These are phyloP conservation scores for Drosophila cardini DNA, from an alignment of 1,140 invertebrate genomes.

Conservation along the genomic window DNA sequence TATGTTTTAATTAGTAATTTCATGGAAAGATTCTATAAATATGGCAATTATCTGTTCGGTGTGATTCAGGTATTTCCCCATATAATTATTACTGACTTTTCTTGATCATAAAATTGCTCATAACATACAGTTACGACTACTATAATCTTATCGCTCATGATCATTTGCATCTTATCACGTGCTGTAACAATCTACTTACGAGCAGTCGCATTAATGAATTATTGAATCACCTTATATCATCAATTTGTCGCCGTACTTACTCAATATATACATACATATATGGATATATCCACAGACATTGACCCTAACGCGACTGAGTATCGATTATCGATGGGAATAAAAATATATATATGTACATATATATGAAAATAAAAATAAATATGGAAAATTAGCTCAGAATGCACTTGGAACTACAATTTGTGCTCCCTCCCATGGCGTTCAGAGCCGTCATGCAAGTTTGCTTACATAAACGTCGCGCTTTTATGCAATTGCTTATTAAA, in stretches of 20 bases:
- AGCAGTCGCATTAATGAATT: constrained; percentile 32
- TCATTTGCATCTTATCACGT: constrained; percentile 44
- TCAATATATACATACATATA: neutral
- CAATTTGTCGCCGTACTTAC: constrained; percentile 17
- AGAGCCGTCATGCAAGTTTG: constrained; percentile 46
- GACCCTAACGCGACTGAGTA: constrained; percentile 4
- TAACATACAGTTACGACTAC: neutral
- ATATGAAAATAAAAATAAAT: neutral
- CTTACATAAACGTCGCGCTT: constrained; percentile 71
- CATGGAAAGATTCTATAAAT: constrained; percentile 27
- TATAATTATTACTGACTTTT: constrained; percentile 27
- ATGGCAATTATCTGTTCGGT: constrained; percentile 2
- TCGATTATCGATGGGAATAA: constrained; percentile 34
- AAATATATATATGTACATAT: constrained; percentile 1
- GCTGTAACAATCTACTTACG: constrained; percentile 8
- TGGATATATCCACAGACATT: constrained; percentile 38
- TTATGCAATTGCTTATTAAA: constrained; percentile 76
- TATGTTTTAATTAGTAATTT: constrained; percentile 3
- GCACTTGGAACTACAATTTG: constrained; percentile 44
- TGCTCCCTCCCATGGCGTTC: constrained; percentile 40
- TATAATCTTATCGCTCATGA: constrained; percentile 23
- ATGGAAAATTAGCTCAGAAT: constrained; percentile 22
- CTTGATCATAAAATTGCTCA: constrained; percentile 15
- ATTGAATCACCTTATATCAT: constrained; percentile 38
- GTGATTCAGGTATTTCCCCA: constrained; percentile 30